Conservation (phyloP, 2,113 vertebrate genomes). For the Solenodon paradoxus region DNA sequence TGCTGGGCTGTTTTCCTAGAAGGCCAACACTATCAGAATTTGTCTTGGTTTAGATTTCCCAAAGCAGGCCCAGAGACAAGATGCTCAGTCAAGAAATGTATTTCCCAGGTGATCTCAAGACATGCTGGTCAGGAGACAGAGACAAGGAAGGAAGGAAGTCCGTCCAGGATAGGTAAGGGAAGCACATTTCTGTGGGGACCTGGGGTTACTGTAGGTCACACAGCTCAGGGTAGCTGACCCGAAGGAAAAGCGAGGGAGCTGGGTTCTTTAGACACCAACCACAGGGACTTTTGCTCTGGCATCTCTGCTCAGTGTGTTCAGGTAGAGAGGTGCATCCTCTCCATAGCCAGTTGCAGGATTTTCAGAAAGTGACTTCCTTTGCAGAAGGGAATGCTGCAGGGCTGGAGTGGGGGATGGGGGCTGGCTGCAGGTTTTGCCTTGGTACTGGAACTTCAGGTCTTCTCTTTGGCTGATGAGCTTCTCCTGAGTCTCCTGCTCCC, state of each 20-base stretch:
- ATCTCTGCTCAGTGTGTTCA: too few relatives aligned
- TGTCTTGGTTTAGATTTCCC: neutral
- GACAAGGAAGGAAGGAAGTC: neutral
- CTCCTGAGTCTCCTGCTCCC: neutral
- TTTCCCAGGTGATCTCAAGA: neutral
- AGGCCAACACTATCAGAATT: neutral
- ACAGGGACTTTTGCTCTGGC: neutral
- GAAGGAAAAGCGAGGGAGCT: neutral
- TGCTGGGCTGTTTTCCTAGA: neutral
- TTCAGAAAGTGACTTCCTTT: neutral
- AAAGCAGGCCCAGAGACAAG: neutral
- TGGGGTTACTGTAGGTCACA: neutral
- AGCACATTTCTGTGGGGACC: too few relatives aligned
- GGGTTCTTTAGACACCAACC: neutral
- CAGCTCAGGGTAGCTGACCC: neutral
- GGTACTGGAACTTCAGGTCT: neutral
- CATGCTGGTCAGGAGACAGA: neutral
- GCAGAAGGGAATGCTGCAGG: too few relatives aligned
- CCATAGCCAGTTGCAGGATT: neutral
- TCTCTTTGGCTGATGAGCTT: neutral
- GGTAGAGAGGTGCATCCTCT: neutral
- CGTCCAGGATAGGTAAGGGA: rapidly evolving
- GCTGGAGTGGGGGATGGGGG: neutral
- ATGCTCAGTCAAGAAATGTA: neutral
- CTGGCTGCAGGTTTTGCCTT: neutral